Conservation (phyloP, 2,797 vertebrate species). For the Morus bassanus region DNA sequence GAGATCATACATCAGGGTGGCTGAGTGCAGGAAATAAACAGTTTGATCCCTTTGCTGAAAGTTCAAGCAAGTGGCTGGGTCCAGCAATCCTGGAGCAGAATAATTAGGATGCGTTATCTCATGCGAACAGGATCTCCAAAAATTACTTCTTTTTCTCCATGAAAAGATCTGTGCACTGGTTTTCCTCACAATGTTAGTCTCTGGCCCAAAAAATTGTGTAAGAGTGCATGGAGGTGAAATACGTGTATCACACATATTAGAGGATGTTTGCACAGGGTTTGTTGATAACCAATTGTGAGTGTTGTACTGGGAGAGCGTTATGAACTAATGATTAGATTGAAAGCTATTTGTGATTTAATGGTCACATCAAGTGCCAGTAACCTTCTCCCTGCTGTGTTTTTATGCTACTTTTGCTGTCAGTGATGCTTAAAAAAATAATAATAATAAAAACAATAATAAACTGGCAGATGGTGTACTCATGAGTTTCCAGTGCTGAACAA, state of each 20-base stretch:
- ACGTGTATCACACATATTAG: background rate
- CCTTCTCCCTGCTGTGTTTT: background rate
- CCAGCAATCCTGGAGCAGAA: background rate
- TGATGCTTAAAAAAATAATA: background rate
- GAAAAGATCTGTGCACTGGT: background rate
- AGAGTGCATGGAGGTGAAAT: background rate
- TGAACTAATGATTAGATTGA: background rate
- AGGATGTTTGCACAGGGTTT: background rate
- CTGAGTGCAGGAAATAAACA: background rate
- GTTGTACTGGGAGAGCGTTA: background rate
- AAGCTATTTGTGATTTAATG: background rate
- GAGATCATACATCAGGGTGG: background rate
- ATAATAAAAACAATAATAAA: background rate
- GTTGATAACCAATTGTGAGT: background rate
- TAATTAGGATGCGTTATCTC: background rate
- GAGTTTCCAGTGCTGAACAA: conserved; percentile 36
- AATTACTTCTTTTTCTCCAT: background rate
- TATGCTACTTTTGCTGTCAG: conserved; percentile 8
- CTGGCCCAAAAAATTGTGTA: background rate
- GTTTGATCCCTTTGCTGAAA: background rate
- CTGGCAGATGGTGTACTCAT: conserved; percentile 4
- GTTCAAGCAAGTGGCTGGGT: background rate
- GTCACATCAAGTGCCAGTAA: background rate
- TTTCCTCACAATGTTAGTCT: background rate
- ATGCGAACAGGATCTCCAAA: background rate